These are phyloP conservation scores for Griposia aprilina DNA, from an alignment of 2,888 invertebrate genomes.

Conservation along the genomic window DNA sequence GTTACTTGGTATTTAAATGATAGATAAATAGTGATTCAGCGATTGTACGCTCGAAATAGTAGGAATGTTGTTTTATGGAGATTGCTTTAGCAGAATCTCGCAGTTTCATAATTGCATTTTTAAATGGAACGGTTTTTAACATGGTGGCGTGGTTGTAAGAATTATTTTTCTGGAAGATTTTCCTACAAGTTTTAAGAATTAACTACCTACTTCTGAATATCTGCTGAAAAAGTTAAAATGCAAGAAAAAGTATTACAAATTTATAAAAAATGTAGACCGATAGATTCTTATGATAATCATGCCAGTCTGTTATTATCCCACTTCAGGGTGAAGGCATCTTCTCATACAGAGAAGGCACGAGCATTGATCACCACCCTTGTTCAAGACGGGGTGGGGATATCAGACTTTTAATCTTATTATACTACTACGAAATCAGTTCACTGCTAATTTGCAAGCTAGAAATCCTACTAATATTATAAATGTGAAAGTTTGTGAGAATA, in stretches of 20 bases:
- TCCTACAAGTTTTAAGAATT: background rate
- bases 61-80: slow-evolving; percentile 41
- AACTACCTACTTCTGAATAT: background rate
- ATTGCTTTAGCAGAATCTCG: slow-evolving; percentile 34
- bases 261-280: too few relatives aligned
- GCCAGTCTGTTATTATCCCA: too few relatives aligned
- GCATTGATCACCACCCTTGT: too few relatives aligned
- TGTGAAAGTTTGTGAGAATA: too few relatives aligned
- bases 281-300: too few relatives aligned
- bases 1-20: slow-evolving; percentile 43
- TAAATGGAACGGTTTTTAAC: slow-evolving; percentile 14
- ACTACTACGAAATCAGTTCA: background rate
- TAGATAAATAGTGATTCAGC: slow-evolving; percentile 48
- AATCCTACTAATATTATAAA: too few relatives aligned
- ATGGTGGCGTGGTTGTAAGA: background rate
- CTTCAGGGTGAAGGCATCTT: too few relatives aligned
- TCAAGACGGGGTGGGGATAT: too few relatives aligned
- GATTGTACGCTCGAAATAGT: slow-evolving; percentile 28
- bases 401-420: too few relatives aligned
- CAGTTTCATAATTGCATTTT: slow-evolving; percentile 44
- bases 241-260: too few relatives aligned
- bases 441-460: background rate
- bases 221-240: background rate
- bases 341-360: too few relatives aligned
- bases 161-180: background rate